Evolutionary conservation across 1,140 invertebrate species (phyloP).

Genomic region (silkworm (Bombyx mori)): ASM3026992v2 NC_085121.1:6264001-6264500

Average conservation of each 20-base stretch:
- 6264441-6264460: too few relatives aligned
- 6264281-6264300: conserved; percentile 43
- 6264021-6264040: too few relatives aligned
- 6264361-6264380: conserved; percentile 31
- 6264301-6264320: conserved; percentile 68
- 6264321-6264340: conserved; percentile 47
- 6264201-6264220: conserved; percentile 39
- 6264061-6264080: too few relatives aligned
- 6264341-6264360: conserved; percentile 34
- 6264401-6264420: not conserved
- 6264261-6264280: conserved; percentile 48
- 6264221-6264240: conserved; percentile 58
- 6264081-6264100: too few relatives aligned
- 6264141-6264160: conserved; percentile 20
- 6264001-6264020: too few relatives aligned
- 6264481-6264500: too few relatives aligned
- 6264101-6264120: too few relatives aligned
- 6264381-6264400: conserved; percentile 11
- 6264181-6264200: conserved; percentile 53
- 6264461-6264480: too few relatives aligned
- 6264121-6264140: too few relatives aligned
- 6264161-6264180: conserved; percentile 56
- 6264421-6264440: too few relatives aligned
- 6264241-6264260: conserved; percentile 36
- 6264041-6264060: too few relatives aligned